Evolutionary conservation across 2,113 vertebrate genomes (phyloP), one percentile per base, ranked within the genome.

Genomic region (Pluvianellus socialis): DNA sequence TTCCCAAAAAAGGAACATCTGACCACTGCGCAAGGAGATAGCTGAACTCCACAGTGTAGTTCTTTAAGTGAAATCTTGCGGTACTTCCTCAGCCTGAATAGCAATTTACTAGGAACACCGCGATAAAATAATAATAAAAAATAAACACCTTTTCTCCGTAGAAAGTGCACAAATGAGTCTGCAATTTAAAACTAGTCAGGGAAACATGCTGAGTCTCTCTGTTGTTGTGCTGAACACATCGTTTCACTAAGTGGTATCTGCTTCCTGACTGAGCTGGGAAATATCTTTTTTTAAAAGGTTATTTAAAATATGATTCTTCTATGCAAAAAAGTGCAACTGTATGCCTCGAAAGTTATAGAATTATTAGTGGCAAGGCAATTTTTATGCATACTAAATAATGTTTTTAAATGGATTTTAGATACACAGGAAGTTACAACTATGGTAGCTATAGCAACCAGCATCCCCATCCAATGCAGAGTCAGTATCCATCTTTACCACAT

Each of bases 361-460:
- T 58, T 28, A 63, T 55, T 53, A 70, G n/a, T 55, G 47, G 7
- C 19, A 56, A 55, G 61, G 40, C 13, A 53, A 26, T 68, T 44
- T 49, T 63, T 88, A 62, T 95, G 61, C 53, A 56, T 84, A n/a
- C 59, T 91, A 74, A 88, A 32, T 30, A 77, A 28, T 82, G 22
- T 4, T 45, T 93, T 93, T 88, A 49, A 18, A 73, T 90, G 62
- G 52, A 7, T 92, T 98, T 91, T 53, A 99, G 99, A 79, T 99
- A 99, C 94, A 99, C 99, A 10, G 99, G 99, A 77, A 99, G 99
- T 98, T 99, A 99, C 97, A 99, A 99, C 98, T 99, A 99, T 8
- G 98, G 99, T 95, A 99, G 98, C 97, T 99, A 99, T 50, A 95
- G 99, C 97, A 99, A 99, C 98, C 99, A 99, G 98, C 99, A 99